Evolutionary conservation across 2,888 invertebrate genomes (phyloP).

Genomic region (Ceriagrion tenellum): DNA sequence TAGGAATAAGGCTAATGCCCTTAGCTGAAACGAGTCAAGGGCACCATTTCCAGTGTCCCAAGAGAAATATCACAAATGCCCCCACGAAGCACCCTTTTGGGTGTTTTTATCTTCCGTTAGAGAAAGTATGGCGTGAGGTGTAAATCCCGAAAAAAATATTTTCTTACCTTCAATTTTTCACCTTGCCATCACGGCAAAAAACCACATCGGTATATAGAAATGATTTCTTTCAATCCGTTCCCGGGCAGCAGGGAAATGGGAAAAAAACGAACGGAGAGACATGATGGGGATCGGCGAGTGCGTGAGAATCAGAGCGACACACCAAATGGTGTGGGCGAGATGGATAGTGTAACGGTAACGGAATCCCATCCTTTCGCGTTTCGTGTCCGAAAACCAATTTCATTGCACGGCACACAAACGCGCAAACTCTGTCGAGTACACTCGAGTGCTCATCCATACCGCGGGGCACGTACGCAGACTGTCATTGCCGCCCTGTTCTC

Average conservation of each 20-base stretch:
- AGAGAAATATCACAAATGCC: too few relatives aligned
- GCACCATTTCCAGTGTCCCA: too few relatives aligned
- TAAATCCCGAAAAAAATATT: too few relatives aligned
- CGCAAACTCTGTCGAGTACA: not conserved
- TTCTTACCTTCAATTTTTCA: too few relatives aligned
- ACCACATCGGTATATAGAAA: not conserved
- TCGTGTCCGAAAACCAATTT: not conserved
- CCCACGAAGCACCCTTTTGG: too few relatives aligned
- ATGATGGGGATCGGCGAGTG: too few relatives aligned
- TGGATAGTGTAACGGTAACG: not conserved
- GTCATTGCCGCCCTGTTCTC: not conserved
- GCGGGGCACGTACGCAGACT: not conserved
- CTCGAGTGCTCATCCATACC: not conserved
- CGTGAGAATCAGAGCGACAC: too few relatives aligned
- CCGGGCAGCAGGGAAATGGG: not conserved
- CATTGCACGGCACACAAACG: not conserved
- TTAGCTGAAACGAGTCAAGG: too few relatives aligned
- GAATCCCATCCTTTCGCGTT: not conserved
- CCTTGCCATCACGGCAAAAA: too few relatives aligned
- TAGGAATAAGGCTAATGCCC: too few relatives aligned
- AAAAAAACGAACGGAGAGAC: not conserved
- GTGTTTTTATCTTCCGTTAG: too few relatives aligned
- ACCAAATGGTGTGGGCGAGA: not conserved
- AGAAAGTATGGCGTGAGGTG: too few relatives aligned
- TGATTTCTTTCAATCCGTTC: not conserved